Evolutionary conservation across 2,888 invertebrate species (phyloP).

Genomic region (Gymnocheta viridis): DNA sequence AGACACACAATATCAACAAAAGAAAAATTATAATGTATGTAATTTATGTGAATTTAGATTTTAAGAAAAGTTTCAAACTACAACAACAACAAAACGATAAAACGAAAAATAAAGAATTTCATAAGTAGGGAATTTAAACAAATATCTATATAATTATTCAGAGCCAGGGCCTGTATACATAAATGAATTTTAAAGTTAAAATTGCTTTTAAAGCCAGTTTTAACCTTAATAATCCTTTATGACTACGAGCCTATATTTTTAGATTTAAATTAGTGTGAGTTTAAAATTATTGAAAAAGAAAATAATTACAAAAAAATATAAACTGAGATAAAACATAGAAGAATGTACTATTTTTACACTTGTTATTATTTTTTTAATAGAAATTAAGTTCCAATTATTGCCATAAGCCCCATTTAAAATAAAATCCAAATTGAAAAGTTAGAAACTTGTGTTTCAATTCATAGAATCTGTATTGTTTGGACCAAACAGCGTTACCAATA

Average conservation of each 20-base stretch:
- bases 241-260: constrained; percentile 35
- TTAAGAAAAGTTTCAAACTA: constrained; percentile 41
- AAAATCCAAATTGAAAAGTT: constrained; percentile 7
- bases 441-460: too few relatives aligned
- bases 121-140: constrained; percentile 63
- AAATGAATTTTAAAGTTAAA: neutral
- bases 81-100: constrained; percentile 23
- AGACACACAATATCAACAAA: constrained; percentile 34
- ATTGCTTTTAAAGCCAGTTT: neutral
- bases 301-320: constrained; percentile 55
- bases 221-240: neutral
- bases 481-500: too few relatives aligned
- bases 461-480: too few relatives aligned
- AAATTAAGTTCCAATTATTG: constrained; percentile 54
- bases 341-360: constrained; percentile 64
- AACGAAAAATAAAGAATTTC: constrained; percentile 65
- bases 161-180: neutral
- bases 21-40: constrained; percentile 11
- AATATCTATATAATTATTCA: neutral
- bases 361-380: constrained; percentile 65
- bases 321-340: constrained; percentile 38
- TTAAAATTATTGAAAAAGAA: constrained; percentile 48
- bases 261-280: constrained; percentile 45
- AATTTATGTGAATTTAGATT: constrained; percentile 57
- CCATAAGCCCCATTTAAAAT: constrained; percentile 36